Evolutionary conservation across 2,888 invertebrate species (phyloP).

Genomic region (Drosophila cognata): DNA sequence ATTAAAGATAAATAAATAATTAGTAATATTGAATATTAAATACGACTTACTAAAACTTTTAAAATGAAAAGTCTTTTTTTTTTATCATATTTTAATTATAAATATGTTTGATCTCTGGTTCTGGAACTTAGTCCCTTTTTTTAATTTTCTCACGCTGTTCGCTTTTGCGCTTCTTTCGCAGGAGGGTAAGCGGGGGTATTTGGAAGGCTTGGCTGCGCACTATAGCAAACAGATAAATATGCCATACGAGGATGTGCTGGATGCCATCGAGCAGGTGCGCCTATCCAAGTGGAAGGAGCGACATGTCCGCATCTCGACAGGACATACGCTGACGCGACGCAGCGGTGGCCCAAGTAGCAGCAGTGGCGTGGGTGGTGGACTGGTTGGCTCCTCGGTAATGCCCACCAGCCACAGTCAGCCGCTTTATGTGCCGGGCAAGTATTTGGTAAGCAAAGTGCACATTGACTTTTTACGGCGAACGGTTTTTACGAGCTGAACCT

Average conservation of each 20-base stretch:
- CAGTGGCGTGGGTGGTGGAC: constrained; percentile 53
- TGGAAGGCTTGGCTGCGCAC: constrained; percentile 93
- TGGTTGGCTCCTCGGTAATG: constrained; percentile 86
- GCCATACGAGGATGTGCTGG: constrained; percentile 94
- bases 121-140: not conserved
- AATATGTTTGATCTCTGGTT: not conserved
- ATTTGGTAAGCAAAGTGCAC: constrained; percentile 89
- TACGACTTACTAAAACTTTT: not conserved
- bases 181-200: constrained; percentile 94
- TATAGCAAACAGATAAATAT: constrained; percentile 95
- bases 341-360: constrained; percentile 64
- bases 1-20: not conserved
- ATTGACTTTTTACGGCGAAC: constrained; percentile 66
- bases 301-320: constrained; percentile 84
- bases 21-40: not conserved
- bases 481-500: constrained; percentile 64
- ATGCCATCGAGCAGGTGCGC: constrained; percentile 93
- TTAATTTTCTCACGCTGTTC: not conserved
- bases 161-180: constrained; percentile 76
- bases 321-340: constrained; percentile 82
- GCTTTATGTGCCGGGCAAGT: constrained; percentile 96
- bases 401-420: constrained; percentile 93
- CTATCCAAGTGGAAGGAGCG: constrained; percentile 86
- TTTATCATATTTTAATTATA: not conserved
- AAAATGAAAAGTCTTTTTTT: not conserved